Base-by-base conservation (phyloP, 2,113 vertebrate genomes). In the Aplodontia rufa region DNA sequence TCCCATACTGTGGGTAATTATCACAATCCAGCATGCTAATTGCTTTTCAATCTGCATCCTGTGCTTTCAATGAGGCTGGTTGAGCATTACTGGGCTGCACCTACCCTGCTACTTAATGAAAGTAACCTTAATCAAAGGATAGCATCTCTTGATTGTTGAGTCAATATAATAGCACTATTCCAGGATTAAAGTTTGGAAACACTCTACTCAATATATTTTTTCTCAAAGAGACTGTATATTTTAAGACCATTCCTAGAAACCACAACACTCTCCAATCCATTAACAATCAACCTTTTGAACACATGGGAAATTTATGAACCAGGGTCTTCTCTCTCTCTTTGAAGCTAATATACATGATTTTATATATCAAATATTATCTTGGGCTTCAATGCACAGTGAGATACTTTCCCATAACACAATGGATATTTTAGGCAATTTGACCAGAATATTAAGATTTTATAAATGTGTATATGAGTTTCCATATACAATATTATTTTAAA, bases 1-100 rank as follows among this genome's bases (percentile, higher is more conserved):
- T 97, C 92, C 90, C 98, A 96, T 96, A 98, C 98, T 98, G 98
- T 94, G 97, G 98, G 88, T 98, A 99, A 99, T 99, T 99, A 99
- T 98, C 97, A 97, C 97, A 97, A 98, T 96, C 96, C 95, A 97
- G 97, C 98, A 98, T 98, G 98, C 98, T 99, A 99, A 99, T 98
- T 99, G 98, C 97, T 98, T 99, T 99, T 98, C 94, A 68, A 98
- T 98, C 98, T 78, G 95, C 94, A 96, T 89, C 95, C 96, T 97
- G 83, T 98, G 92, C 93, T 97, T 98, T 97, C 94, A 80, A 13
- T 89, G 98, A 97, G 95, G 79, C 97, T 98, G 97, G 69, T 95
- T 97, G 98, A 98, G 95, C 90, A 80, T 97, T 96, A 66, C 90
- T 76, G 94, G 94, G 89, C 90, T 96, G 28, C 40, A 92, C 72